phyloP scores from a whole-genome alignment of 1,140 invertebrate species.

The Drosophila parabipectinata region DNA sequence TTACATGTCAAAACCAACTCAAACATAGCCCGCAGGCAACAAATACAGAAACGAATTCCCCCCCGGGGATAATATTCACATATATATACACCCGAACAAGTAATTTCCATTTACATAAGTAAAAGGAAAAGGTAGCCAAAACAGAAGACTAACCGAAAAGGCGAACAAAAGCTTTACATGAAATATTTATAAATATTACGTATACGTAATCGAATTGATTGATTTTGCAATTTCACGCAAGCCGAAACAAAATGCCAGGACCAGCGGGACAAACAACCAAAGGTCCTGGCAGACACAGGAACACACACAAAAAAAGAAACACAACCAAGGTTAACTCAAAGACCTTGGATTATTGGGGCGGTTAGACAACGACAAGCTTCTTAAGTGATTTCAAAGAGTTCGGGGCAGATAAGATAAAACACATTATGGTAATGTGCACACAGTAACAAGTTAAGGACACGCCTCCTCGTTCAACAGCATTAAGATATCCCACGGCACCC shows the following conservation, averaged over 20 bases:
- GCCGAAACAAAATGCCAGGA: conserved; percentile 53
- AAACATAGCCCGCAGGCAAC: conserved; percentile 21
- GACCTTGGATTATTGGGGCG: conserved; percentile 13
- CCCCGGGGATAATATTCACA: background rate
- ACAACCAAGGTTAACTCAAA: background rate
- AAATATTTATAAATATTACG: conserved; percentile 78
- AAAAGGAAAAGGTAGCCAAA: conserved; percentile 1
- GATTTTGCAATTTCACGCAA: conserved; percentile 78
- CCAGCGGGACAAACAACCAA: conserved; percentile 8
- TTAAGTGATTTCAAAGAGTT: conserved; percentile 64
- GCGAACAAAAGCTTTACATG: conserved; percentile 63
- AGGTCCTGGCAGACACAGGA: conserved; percentile 5
- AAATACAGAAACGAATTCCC: conserved; percentile 1
- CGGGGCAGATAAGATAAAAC: conserved; percentile 50
- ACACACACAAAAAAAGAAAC: background rate
- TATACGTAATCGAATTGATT: conserved; percentile 79
- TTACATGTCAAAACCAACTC: conserved; percentile 60
- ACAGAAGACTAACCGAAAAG: conserved; percentile 23
- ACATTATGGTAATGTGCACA: conserved; percentile 75
- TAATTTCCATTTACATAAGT: conserved; percentile 51
- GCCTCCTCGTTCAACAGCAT: conserved; percentile 22
- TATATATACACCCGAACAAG: background rate
- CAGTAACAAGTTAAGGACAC: conserved; percentile 54
- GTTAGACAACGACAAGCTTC: conserved; percentile 14
- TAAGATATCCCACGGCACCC: conserved; percentile 20